Percentiles rank a stretch among this genome's conserved stretches.
Conservation (phyloP, 2,113 vertebrate genomes). For the Ameiurus melas region DNA sequence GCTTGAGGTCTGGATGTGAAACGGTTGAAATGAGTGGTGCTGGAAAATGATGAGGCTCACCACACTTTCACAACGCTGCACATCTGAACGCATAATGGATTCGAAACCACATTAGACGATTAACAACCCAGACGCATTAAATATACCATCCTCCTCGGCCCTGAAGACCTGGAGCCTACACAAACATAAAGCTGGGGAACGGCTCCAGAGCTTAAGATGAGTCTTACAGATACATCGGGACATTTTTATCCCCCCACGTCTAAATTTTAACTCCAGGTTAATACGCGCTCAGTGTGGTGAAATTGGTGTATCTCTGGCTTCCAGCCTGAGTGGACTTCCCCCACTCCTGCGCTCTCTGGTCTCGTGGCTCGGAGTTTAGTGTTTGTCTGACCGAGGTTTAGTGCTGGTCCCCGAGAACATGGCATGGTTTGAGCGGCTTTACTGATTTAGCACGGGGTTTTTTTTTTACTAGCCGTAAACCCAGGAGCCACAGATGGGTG, state of each 20-base stretch:
- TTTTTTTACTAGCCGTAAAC: constrained; percentile 61
- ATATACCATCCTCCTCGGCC: not conserved
- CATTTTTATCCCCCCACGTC: not conserved
- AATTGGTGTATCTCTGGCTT: not conserved
- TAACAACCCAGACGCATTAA: not conserved
- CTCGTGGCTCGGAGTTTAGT: constrained; percentile 10
- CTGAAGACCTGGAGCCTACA: not conserved
- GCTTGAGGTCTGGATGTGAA: constrained; percentile 47
- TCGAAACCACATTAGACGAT: constrained; percentile 27
- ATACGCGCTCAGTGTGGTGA: not conserved
- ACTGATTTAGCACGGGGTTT: constrained; percentile 61
- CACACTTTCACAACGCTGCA: constrained; percentile 36
- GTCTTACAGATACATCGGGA: not conserved
- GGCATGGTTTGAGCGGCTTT: constrained; percentile 58
- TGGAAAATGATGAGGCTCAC: constrained; percentile 41
- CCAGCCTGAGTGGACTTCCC: not conserved
- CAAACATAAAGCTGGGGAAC: not conserved
- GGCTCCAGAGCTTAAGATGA: not conserved
- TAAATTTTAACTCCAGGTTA: not conserved
- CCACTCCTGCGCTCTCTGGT: not conserved
- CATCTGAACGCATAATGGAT: constrained; percentile 24
- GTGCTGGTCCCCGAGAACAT: constrained; percentile 37
- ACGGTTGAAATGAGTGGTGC: constrained; percentile 13
- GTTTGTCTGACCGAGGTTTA: constrained; percentile 42
- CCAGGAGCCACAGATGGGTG: constrained; percentile 57